A percentile compares a stretch with the other conserved stretches of the same genome.
Evolutionary conservation across 2,797 vertebrate species (phyloP).

Genomic region (Chlorospingus semifuscus): DNA sequence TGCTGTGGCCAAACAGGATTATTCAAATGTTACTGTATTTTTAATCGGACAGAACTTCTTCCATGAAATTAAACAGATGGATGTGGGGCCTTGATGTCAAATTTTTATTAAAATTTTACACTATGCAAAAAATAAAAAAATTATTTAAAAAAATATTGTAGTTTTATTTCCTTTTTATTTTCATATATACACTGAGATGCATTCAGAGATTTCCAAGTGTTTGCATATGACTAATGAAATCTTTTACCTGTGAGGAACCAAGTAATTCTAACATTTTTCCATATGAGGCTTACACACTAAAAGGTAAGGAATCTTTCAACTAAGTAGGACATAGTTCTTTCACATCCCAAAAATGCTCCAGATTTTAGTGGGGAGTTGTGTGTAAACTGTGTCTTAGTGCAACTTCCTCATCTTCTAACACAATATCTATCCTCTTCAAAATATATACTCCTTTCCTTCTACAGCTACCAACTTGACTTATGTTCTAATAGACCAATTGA

Average conservation of each 20-base stretch:
- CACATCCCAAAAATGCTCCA: neutral
- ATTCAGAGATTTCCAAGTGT: conserved; percentile 71
- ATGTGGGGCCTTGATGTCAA: conserved; percentile 65
- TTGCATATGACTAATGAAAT: conserved; percentile 70
- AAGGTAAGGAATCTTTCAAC: conserved; percentile 60
- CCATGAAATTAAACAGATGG: conserved; percentile 64
- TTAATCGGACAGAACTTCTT: conserved; percentile 62
- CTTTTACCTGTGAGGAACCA: conserved; percentile 59
- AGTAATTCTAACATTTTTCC: conserved; percentile 59
- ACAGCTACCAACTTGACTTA: conserved; percentile 32
- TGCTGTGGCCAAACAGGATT: conserved; percentile 63
- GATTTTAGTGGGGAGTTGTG: conserved; percentile 51
- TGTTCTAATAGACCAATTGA: neutral
- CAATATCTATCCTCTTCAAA: neutral
- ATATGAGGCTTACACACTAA: conserved; percentile 56
- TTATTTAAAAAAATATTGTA: conserved; percentile 77
- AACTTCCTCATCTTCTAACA: conserved; percentile 37
- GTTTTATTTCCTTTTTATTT: conserved; percentile 78
- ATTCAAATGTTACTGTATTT: conserved; percentile 46
- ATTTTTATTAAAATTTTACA: conserved; percentile 77
- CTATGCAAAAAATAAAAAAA: conserved; percentile 80
- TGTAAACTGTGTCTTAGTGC: conserved; percentile 61
- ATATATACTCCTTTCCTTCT: conserved; percentile 21
- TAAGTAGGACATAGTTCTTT: conserved; percentile 7
- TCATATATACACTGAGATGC: conserved; percentile 77